A percentile compares a stretch with the other conserved stretches of the same genome.
These are phyloP conservation scores for Zelostemma sp. DNA, from an alignment of 1,140 invertebrate species.

Conservation along the genomic window DNA sequence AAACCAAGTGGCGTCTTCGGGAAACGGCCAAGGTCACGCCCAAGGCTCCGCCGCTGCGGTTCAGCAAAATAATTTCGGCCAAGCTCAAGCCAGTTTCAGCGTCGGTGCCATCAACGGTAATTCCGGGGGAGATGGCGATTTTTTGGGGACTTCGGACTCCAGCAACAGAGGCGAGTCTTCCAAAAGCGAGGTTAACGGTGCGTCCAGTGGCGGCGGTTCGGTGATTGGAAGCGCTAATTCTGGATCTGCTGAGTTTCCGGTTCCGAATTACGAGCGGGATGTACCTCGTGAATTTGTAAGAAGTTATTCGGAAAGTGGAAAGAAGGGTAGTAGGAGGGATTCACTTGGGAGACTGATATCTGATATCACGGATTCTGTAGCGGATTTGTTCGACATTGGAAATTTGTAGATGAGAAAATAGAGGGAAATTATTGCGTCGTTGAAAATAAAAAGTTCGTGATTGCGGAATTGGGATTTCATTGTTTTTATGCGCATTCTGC, in stretches of 20 bases:
- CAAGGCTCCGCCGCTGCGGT: conserved; percentile 42
- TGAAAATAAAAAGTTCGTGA: too few species aligned
- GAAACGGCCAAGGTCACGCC: conserved; percentile 47
- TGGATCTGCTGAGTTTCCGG: conserved; percentile 38
- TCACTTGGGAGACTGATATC: conserved; percentile 29
- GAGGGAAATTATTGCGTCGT: too few species aligned
- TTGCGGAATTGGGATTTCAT: too few species aligned
- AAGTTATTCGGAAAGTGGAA: conserved; percentile 15
- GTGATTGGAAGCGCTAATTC: conserved; percentile 44
- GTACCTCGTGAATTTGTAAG: conserved; percentile 52
- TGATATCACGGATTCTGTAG: conserved; percentile 42
- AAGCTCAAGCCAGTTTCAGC: conserved; percentile 45
- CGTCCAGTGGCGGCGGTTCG: conserved; percentile 26
- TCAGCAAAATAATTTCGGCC: conserved; percentile 32
- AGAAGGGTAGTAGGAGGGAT: conserved; percentile 23
- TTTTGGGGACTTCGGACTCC: conserved; percentile 33
- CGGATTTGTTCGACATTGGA: conserved; percentile 43
- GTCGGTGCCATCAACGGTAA: conserved; percentile 43
- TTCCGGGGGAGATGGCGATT: conserved; percentile 41
- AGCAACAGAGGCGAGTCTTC: conserved; percentile 40
- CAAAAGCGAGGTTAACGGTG: conserved; percentile 35
- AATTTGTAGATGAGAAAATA: conserved; percentile 3
- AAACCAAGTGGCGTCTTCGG: conserved; percentile 41
- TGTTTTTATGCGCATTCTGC: too few species aligned
- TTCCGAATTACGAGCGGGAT: conserved; percentile 25